phyloP scores from a whole-genome alignment of 1,140 invertebrate genomes.

The Drosophila dunni region DNA sequence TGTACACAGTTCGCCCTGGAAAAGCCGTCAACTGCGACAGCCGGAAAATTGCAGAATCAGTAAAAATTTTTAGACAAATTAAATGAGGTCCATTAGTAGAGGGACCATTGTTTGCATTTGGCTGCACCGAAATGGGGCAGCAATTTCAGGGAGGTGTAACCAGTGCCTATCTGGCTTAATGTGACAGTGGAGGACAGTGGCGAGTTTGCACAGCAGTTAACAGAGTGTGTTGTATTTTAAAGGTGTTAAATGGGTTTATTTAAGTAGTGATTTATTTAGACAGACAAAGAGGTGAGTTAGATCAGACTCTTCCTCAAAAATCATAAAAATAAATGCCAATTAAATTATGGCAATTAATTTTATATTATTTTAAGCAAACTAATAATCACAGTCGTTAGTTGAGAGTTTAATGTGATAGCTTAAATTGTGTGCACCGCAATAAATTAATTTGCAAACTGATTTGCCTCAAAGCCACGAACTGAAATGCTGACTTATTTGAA shows the following conservation, averaged over 20 bases:
- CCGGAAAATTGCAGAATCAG: constrained; percentile 39
- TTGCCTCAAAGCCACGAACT: background rate
- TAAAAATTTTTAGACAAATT: constrained; percentile 63
- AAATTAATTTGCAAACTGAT: background rate
- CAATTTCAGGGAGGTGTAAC: constrained; percentile 15
- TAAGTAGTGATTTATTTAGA: no score
- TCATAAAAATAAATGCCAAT: no score
- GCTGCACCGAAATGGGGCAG: constrained; percentile 42
- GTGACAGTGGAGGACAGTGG: background rate
- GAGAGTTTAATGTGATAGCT: no score
- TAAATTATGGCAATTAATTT: no score
- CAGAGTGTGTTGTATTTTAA: background rate
- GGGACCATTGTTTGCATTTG: constrained; percentile 47
- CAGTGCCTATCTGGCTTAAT: background rate
- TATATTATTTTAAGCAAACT: background rate
- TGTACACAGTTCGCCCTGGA: background rate
- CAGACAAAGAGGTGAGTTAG: no score
- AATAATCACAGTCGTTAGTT: no score
- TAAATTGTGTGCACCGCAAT: no score
- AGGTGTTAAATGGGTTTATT: no score
- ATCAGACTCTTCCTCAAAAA: no score
- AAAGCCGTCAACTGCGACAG: constrained; percentile 24
- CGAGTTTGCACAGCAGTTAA: background rate
- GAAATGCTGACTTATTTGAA: constrained; percentile 1
- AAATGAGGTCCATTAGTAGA: constrained; percentile 53